Percentiles rank a stretch among this genome's conserved stretches.
These are phyloP conservation scores for Python bivittatus DNA, from an alignment of 2,113 vertebrate species.

Conservation along the genomic window DNA sequence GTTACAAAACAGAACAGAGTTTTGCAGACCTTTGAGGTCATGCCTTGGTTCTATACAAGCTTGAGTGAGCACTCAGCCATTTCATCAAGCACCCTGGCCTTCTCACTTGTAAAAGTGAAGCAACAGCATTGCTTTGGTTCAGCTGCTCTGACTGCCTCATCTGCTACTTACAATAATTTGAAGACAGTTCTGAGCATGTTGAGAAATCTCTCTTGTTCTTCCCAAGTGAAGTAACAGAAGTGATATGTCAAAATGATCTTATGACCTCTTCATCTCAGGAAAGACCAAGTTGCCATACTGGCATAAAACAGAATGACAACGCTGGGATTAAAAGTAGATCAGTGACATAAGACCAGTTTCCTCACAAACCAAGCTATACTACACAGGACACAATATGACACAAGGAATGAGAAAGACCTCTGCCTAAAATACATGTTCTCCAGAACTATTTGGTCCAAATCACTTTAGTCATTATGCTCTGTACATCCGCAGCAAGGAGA, in stretches of 20 bases:
- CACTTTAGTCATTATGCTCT: not conserved
- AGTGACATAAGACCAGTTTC: not conserved
- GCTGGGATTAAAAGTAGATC: not conserved
- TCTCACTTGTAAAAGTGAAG: not conserved
- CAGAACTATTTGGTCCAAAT: not conserved
- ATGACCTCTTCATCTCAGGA: not conserved
- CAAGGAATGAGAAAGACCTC: not conserved
- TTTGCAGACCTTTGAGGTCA: not conserved
- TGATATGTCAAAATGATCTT: not conserved
- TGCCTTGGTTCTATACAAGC: not conserved
- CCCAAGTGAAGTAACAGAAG: not conserved
- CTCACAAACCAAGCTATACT: not conserved
- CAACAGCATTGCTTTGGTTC: not conserved
- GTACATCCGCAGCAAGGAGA: not conserved
- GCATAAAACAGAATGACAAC: not conserved
- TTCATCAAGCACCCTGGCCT: not conserved
- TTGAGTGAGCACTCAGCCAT: not conserved
- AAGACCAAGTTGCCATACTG: not conserved
- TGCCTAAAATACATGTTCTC: not conserved
- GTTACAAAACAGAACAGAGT: not conserved
- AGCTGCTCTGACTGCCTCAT: not conserved
- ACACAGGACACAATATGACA: too few species aligned
- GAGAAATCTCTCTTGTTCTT: not conserved
- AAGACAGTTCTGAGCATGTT: not conserved
- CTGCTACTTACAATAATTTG: not conserved